phyloP scores from a whole-genome alignment of 2,113 vertebrate species.

The Cyanistes caeruleus region DNA sequence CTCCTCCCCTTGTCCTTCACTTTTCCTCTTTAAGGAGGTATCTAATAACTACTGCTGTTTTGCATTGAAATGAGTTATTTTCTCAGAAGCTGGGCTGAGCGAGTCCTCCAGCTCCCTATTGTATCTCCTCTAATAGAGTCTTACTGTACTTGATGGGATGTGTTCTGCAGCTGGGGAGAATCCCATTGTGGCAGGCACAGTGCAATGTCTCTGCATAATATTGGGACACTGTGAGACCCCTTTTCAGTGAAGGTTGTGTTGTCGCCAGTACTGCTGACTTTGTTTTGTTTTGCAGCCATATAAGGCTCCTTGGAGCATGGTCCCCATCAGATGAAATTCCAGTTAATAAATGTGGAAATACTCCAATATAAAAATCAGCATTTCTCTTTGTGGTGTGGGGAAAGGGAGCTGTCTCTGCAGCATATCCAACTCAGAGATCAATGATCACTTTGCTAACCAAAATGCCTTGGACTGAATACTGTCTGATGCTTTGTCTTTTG shows the following conservation, averaged over 20 bases:
- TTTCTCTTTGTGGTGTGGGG: not conserved
- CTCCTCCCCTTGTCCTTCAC: conserved; percentile 16
- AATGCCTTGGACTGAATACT: not conserved
- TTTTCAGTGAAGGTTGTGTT: not conserved
- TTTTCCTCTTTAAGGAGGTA: conserved; percentile 65
- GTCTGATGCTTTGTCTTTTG: not conserved
- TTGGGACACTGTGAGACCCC: not conserved
- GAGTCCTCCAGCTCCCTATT: conserved; percentile 65
- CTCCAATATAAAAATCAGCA: not conserved
- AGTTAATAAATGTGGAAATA: not conserved
- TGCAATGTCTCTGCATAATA: conserved; percentile 28
- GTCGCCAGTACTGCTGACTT: not conserved
- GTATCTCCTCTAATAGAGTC: conserved; percentile 71
- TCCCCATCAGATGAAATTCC: not conserved
- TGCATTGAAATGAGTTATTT: conserved; percentile 88
- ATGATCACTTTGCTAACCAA: not conserved
- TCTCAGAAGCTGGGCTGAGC: conserved; percentile 60
- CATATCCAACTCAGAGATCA: not conserved
- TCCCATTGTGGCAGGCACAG: conserved; percentile 57
- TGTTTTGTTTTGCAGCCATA: not conserved
- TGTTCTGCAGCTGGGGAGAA: conserved; percentile 66
- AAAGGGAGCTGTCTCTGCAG: not conserved
- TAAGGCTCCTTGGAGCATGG: not conserved
- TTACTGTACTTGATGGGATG: conserved; percentile 72
- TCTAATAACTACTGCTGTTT: conserved; percentile 84